A percentile compares a stretch with the other conserved stretches of the same genome.
Evolutionary conservation across 1,140 invertebrate species (phyloP).

Genomic region (Chrysoperla carnea): DNA sequence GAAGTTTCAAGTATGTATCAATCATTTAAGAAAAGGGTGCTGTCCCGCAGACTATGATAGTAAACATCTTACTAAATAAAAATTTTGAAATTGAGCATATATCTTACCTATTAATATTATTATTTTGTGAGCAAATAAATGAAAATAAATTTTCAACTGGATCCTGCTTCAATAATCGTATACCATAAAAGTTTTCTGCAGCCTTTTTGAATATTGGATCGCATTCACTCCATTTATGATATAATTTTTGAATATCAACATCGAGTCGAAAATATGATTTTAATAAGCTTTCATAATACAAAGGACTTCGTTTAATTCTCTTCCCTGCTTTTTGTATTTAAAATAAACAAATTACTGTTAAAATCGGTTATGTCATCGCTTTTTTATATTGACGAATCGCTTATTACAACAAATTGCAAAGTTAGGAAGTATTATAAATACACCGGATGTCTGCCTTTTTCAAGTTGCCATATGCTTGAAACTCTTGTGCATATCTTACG

Average conservation of each 20-base stretch:
- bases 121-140: constrained; percentile 96
- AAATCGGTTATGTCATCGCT: constrained; percentile 6
- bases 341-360: constrained; percentile 9
- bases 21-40: no score
- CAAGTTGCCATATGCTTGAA: no score
- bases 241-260: constrained; percentile 46
- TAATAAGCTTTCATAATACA: constrained; percentile 28
- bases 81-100: no score
- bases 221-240: constrained; percentile 50
- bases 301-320: constrained; percentile 12
- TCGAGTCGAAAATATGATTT: constrained; percentile 52
- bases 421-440: no score
- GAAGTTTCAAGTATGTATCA: no score
- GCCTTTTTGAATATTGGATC: constrained; percentile 60
- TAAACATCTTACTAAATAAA: no score
- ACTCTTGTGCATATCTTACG: no score
- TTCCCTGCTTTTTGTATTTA: constrained; percentile 6
- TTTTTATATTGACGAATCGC: constrained; percentile 11
- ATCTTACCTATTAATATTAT: constrained; percentile 71
- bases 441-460: no score
- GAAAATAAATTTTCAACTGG: constrained; percentile 86
- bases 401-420: no score
- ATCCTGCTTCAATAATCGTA: constrained; percentile 84
- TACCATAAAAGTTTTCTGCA: constrained; percentile 52
- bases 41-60: no score